These are phyloP conservation scores for Parotia lawesii DNA, from an alignment of 2,113 vertebrate species.

Conservation along the genomic window DNA sequence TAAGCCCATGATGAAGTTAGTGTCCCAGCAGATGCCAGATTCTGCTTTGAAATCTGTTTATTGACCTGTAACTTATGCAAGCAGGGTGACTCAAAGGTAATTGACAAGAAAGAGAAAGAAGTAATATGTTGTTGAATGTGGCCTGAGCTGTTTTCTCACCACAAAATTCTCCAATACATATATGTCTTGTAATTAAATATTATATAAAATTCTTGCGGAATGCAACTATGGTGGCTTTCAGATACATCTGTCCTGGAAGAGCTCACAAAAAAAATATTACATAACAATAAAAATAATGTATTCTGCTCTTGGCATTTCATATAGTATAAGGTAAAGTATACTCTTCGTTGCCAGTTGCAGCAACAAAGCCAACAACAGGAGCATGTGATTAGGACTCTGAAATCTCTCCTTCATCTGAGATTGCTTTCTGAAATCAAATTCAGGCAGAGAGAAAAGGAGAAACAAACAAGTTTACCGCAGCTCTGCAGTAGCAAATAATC, in stretches of 20 bases:
- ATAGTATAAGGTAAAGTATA: background rate
- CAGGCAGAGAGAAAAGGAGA: background rate
- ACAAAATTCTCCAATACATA: background rate
- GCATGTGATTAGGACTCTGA: background rate
- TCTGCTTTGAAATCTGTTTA: conserved; percentile 67
- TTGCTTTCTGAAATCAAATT: conserved; percentile 41
- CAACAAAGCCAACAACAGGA: background rate
- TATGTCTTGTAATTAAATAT: conserved; percentile 17
- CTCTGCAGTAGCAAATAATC: conserved; percentile 21
- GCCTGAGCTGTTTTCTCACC: conserved; percentile 21
- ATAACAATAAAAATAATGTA: background rate
- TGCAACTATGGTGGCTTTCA: background rate
- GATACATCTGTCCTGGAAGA: conserved; percentile 8
- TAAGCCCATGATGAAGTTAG: conserved; percentile 36
- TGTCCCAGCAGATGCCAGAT: conserved; percentile 1
- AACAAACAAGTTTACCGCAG: conserved; percentile 1
- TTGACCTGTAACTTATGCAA: conserved; percentile 61
- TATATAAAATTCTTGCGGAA: conserved; percentile 13
- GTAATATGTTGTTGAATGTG: background rate
- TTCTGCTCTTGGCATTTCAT: conserved; percentile 1
- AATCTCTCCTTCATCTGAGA: conserved; percentile 32
- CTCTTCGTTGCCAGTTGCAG: background rate
- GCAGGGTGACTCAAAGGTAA: conserved; percentile 55
- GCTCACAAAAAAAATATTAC: background rate
- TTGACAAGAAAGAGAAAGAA: conserved; percentile 56